Conservation (phyloP, 2,888 invertebrate species). For the Pollenia griseotomentosa region DNA sequence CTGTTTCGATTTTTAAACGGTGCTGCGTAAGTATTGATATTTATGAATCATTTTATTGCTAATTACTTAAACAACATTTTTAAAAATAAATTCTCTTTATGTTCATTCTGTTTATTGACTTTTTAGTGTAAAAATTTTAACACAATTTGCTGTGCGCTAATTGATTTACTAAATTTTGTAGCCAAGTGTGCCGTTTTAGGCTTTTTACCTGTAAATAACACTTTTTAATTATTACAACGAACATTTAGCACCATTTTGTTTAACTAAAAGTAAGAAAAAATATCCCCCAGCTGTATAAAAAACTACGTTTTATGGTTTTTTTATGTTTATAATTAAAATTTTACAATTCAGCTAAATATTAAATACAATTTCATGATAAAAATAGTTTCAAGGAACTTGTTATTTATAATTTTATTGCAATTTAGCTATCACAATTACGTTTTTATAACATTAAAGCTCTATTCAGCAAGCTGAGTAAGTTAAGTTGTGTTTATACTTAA, state of each 20-base stretch:
- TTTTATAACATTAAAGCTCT: no score
- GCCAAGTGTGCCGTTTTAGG: constrained; percentile 48
- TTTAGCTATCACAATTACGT: no score
- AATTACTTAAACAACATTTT: constrained; percentile 57
- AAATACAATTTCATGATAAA: no score
- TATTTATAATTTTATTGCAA: no score
- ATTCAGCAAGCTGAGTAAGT: no score
- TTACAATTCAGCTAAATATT: no score
- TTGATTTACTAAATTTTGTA: constrained; percentile 61
- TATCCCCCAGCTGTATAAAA: not conserved
- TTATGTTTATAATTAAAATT: no score
- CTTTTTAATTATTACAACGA: constrained; percentile 7
- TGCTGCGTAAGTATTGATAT: constrained; percentile 91
- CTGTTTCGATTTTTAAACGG: constrained; percentile 95
- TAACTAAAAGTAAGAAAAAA: not conserved
- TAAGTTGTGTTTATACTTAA: no score
- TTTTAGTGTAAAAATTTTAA: not conserved
- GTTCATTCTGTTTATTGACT: not conserved
- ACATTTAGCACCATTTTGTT: constrained; percentile 38
- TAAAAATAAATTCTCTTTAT: not conserved
- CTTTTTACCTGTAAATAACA: constrained; percentile 20
- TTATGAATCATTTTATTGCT: constrained; percentile 57
- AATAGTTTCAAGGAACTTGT: no score
- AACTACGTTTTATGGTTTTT: not conserved
- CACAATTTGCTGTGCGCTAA: constrained; percentile 40